Base-by-base conservation (phyloP, 2,888 invertebrate species). In the Lochmaea crataegi region DNA sequence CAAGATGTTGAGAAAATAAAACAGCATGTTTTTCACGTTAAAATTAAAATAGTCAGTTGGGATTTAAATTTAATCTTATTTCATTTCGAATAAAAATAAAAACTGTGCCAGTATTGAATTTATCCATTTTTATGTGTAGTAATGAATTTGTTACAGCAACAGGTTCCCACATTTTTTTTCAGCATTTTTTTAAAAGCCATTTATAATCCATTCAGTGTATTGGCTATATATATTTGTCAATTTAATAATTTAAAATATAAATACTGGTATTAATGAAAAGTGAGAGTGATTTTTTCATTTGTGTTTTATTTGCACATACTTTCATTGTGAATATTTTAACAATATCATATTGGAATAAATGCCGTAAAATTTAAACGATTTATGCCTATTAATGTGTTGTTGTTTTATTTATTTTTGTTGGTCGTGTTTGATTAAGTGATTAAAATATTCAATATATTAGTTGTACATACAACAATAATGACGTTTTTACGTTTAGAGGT, bases 181-280 rank as follows among this genome's bases (percentile, higher is more conserved):
- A 38, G 5, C 32, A 45, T 68, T 69, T 68, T 69, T 69, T 69
- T 41, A 2, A 42, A 38, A 51, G 53, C 48, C 7, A 69, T n/a
- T n/a, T n/a, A n/a, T 69, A 63, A 69, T 63, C 63, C 63, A 69
- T 69, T 74, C 76, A 65, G 65, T 60, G 75, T 76, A 38, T 38
- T 38, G 32, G 32, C 63, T 78, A 77, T 76, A 76, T 75, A 77
- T 76, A 77, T 78, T 74, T 78, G 80, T 77, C 75, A 79, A 81
- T 82, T 81, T 76, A 80, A 79, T 82, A 79, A 80, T 80, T 81
- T 76, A 76, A 77, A 80, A 79, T 74, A 69, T 69, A 63, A 69
- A 69, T 63, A 69, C 69, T 69, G 56, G 38, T 68, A 68, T 68
- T 26, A 58, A 58, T 26, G 65, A 42, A 72, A 72, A 72, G 45